phyloP scores from a whole-genome alignment of 2,888 invertebrate genomes.

The Dorcus hopei region DNA sequence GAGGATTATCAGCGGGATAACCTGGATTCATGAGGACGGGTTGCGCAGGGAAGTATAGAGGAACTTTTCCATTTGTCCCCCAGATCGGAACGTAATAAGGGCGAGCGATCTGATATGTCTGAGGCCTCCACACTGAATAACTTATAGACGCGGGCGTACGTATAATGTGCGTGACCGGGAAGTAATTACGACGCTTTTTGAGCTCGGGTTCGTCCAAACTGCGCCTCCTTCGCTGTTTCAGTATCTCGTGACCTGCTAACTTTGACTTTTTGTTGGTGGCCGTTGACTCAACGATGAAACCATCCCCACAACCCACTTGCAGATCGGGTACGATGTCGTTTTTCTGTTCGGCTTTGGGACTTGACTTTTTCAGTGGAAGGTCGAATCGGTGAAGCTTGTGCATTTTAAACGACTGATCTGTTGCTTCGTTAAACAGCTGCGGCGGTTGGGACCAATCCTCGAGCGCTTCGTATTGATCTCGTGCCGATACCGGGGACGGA shows the following conservation, averaged over 20 bases:
- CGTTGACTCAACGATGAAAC: conserved; percentile 7
- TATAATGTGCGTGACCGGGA: background rate
- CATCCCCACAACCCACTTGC: conserved; percentile 21
- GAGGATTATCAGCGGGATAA: conserved; percentile 34
- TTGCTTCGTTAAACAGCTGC: conserved; percentile 27
- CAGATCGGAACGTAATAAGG: conserved; percentile 45
- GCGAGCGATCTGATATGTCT: conserved; percentile 34
- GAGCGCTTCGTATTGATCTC: conserved; percentile 32
- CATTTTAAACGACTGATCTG: conserved; percentile 23
- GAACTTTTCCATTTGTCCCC: conserved; percentile 34
- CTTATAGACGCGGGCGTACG: conserved; percentile 24
- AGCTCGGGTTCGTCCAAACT: background rate
- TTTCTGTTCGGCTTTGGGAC: background rate
- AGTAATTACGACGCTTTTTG: background rate
- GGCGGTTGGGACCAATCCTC: conserved; percentile 20
- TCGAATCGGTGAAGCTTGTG: conserved; percentile 6
- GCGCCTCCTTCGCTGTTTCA: background rate
- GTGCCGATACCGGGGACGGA: conserved; percentile 24
- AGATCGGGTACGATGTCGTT: conserved; percentile 14
- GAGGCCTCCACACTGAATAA: conserved; percentile 34
- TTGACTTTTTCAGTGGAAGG: conserved; percentile 5
- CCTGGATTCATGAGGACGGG: conserved; percentile 33
- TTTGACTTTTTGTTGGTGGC: conserved; percentile 1
- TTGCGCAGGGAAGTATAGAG: conserved; percentile 43
- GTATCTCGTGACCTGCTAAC: background rate